Evolutionary conservation across 2,797 vertebrate species (phyloP), one percentile per base, ranked within the genome.

Genomic region (Merluccius polli): DNA sequence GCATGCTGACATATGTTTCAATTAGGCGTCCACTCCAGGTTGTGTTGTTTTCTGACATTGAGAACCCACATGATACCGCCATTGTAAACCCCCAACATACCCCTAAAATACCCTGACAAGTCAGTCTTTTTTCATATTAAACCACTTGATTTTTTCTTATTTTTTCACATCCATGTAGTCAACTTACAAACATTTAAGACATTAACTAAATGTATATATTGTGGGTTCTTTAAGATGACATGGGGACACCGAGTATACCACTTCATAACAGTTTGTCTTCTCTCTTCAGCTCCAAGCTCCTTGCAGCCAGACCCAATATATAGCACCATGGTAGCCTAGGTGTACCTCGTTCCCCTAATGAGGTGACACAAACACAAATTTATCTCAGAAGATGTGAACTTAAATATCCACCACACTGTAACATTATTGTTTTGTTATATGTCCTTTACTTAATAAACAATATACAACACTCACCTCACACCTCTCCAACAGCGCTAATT

Each of bases 401-500:
- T 59, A n/a, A n/a, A 24, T 59, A 59, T 59, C 52, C 52, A 59
- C 52, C 52, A 65, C n/a, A 27, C 59, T 10, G 11, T 27, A n/a
- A 24, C 59, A 65, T 27, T 27, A 27, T 65, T 29, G 24, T 27
- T 52, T 63, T 27, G 24, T 65, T 8, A 24, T 59, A 59, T 59
- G 52, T 24, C 52, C n/a, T 59, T 24, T 59, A 11, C 52, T 52
- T 59, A 24, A 59, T 59, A n/a, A 65, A 65, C 59, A 27, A 65
- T 3, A 65, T 65, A 65, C 24, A 65, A 65, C 13, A 27, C 59
- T 65, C 80, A 82, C 90, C 87, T 88, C 86, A 75, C 82, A 76
- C 86, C 77, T 75, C 83, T 85, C 81, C 86, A 83, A 69, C 80
- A 81, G 77, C 48, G 31, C 82, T 79, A 85, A 83, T 76, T 78